phyloP scores from a whole-genome alignment of 2,888 invertebrate genomes.

The Pyrocoelia pectoralis region DNA sequence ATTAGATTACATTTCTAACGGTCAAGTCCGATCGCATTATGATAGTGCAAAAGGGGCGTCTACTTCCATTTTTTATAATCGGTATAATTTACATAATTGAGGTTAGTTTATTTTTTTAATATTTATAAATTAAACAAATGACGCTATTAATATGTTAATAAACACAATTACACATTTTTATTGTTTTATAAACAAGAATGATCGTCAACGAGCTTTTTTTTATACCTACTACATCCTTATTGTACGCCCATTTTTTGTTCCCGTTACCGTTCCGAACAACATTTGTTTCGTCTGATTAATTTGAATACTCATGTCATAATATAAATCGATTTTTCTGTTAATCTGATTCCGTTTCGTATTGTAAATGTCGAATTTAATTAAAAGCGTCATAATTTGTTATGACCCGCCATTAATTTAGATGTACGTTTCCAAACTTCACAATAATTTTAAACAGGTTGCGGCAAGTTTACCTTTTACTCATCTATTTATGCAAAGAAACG shows the following conservation, averaged over 20 bases:
- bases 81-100: not conserved
- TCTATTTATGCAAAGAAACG: too few species aligned
- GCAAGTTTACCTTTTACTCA: too few species aligned
- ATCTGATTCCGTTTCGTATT: too few species aligned
- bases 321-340: too few species aligned
- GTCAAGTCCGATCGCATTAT: not conserved
- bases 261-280: too few species aligned
- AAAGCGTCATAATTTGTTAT: too few species aligned
- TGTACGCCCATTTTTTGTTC: not conserved
- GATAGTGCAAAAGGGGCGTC: not conserved
- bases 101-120: not conserved
- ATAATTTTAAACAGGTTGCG: too few species aligned
- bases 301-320: not conserved
- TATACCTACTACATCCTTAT: not conserved
- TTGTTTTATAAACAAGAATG: not conserved
- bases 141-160: not conserved
- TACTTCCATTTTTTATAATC: not conserved
- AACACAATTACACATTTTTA: not conserved
- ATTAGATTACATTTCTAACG: not conserved
- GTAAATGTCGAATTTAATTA: too few species aligned
- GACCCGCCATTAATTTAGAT: too few species aligned
- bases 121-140: constrained; percentile 1
- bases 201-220: not conserved
- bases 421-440: too few species aligned
- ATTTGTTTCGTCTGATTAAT: not conserved